Percentiles rank a stretch among this genome's conserved stretches.
Conservation (phyloP, 2,113 vertebrate species). For the Accipiter virgatus region DNA sequence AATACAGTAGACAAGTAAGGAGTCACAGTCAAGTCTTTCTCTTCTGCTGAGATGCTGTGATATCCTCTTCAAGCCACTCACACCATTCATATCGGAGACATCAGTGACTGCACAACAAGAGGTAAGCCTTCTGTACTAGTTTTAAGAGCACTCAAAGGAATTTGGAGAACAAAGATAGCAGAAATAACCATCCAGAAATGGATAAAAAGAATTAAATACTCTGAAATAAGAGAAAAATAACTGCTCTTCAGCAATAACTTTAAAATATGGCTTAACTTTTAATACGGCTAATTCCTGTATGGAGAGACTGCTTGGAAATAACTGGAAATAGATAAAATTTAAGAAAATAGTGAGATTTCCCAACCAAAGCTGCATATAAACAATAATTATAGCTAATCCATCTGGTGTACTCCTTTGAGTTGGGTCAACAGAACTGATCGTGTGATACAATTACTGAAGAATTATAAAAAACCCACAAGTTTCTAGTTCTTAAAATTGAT, state of each 20-base stretch:
- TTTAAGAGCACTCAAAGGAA: neutral
- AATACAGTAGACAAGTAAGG: neutral
- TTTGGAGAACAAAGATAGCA: neutral
- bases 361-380: neutral
- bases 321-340: neutral
- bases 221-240: neutral
- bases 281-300: neutral
- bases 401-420: neutral
- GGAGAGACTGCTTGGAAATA: neutral
- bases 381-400: neutral
- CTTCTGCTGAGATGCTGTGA: neutral
- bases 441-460: neutral
- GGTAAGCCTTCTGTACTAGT: neutral
- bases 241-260: neutral
- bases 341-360: neutral
- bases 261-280: neutral
- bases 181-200: neutral
- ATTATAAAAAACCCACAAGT: fast-evolving
- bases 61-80: neutral
- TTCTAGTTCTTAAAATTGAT: neutral
- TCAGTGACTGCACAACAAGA: neutral
- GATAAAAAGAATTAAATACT: neutral
- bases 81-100: neutral
- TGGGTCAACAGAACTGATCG: neutral
- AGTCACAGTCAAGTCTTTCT: neutral